phyloP scores from a whole-genome alignment of 1,140 invertebrate species.

The Caenorhabditis briggsae region DNA sequence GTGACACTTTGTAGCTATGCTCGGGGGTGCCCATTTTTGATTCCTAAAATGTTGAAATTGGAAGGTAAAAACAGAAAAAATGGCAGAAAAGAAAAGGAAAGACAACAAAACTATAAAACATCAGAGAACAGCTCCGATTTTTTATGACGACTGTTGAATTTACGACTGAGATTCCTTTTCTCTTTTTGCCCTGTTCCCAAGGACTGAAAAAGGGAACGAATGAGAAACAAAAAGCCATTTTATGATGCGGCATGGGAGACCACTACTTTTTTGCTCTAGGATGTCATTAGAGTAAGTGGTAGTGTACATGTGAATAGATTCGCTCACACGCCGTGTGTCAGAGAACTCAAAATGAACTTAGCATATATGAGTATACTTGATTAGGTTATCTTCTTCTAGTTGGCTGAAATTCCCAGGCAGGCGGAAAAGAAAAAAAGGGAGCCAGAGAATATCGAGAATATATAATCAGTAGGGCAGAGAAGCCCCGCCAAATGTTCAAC shows the following conservation, averaged over 20 bases:
- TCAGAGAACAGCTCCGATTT: conserved; percentile 3
- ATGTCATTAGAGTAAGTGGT: too few relatives aligned
- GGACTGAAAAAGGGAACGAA: too few relatives aligned
- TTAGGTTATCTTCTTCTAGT: too few relatives aligned
- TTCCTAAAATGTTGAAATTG: conserved; percentile 41
- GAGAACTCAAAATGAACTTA: too few relatives aligned
- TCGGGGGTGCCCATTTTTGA: conserved; percentile 33
- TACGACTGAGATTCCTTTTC: conserved; percentile 21
- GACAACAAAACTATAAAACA: not conserved
- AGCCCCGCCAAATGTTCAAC: not conserved
- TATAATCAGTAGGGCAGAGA: not conserved
- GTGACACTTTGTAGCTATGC: conserved; percentile 57
- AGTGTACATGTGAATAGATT: too few relatives aligned
- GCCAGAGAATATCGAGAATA: not conserved
- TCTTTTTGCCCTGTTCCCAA: not conserved
- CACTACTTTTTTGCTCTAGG: too few relatives aligned
- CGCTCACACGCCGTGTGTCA: too few relatives aligned
- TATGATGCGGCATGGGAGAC: too few relatives aligned
- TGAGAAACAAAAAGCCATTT: not conserved
- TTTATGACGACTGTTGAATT: not conserved
- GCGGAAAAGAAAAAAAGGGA: not conserved
- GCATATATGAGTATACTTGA: too few relatives aligned
- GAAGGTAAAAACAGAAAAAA: too few relatives aligned
- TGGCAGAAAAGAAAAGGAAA: not conserved
- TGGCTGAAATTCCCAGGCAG: not conserved